Evolutionary conservation across 2,888 invertebrate species (phyloP).

Genomic region (Boloria selene): DNA sequence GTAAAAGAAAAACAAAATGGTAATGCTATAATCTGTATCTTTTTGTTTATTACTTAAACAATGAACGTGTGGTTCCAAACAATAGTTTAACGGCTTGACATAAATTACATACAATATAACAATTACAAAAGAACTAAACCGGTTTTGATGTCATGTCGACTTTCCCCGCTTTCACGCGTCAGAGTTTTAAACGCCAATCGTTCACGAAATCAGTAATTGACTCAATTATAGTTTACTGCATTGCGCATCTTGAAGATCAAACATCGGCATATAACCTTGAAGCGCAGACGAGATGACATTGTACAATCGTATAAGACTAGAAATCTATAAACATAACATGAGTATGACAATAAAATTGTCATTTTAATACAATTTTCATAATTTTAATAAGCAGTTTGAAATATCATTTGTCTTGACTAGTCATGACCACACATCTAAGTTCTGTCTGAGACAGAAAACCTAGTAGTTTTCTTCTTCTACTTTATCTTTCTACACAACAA

Average conservation of each 20-base stretch:
- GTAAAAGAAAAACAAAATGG: conserved; percentile 1
- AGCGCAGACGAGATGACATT: neutral
- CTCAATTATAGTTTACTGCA: conserved; percentile 37
- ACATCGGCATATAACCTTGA: conserved; percentile 12
- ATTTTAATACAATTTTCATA: neutral
- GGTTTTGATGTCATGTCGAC: conserved; percentile 60
- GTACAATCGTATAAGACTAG: no score
- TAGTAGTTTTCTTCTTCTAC: no score
- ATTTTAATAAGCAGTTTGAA: neutral
- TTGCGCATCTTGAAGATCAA: conserved; percentile 11
- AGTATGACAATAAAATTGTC: neutral
- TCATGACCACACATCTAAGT: no score
- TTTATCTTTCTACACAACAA: no score
- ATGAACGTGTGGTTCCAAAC: conserved; percentile 13
- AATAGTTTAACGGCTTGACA: conserved; percentile 22
- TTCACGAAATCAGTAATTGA: conserved; percentile 58
- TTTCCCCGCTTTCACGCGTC: conserved; percentile 76
- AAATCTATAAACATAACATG: no score
- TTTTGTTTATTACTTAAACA: neutral
- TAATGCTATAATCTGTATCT: neutral
- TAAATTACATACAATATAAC: conserved; percentile 31
- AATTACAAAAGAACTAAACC: conserved; percentile 60
- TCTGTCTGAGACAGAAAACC: no score
- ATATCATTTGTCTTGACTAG: no score
- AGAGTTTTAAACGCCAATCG: conserved; percentile 53